Conservation (phyloP, 2,113 vertebrate genomes). For the Xyliphius kryptos region DNA sequence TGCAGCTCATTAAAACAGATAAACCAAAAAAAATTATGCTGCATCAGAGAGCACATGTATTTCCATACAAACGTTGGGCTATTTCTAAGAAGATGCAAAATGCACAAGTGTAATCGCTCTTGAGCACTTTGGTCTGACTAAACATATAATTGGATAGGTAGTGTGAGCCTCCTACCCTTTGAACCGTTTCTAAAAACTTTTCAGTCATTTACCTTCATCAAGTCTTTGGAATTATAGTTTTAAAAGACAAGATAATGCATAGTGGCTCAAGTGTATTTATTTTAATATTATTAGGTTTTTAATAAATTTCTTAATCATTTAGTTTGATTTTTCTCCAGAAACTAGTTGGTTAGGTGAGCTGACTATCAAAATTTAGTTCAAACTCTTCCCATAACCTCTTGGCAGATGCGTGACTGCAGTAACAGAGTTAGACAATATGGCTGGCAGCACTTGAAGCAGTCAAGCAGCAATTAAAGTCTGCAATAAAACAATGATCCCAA, state of each 20-base stretch:
- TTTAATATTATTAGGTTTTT: not conserved
- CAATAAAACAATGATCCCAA: slow-evolving; percentile 18
- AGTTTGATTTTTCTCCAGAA: slow-evolving; percentile 12
- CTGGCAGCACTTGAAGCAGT: slow-evolving; percentile 9
- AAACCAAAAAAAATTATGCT: too few relatives aligned
- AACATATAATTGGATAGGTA: too few relatives aligned
- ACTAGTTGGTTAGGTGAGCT: slow-evolving; percentile 16
- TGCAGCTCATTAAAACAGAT: not conserved
- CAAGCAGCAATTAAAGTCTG: slow-evolving; percentile 18
- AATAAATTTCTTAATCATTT: slow-evolving; percentile 15
- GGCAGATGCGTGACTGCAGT: not conserved
- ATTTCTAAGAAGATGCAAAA: too few relatives aligned
- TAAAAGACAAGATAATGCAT: not conserved
- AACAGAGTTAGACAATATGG: slow-evolving; percentile 17
- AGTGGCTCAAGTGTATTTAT: not conserved
- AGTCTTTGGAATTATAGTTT: not conserved
- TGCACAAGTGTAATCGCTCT: too few relatives aligned
- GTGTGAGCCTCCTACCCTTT: too few relatives aligned
- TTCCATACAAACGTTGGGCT: too few relatives aligned
- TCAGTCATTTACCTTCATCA: too few relatives aligned
- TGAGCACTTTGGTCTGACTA: too few relatives aligned
- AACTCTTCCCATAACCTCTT: slow-evolving; percentile 16
- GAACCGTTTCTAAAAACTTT: too few relatives aligned
- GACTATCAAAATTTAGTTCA: slow-evolving; percentile 12
- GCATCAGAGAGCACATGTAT: too few relatives aligned